Base-by-base conservation (phyloP, 2,888 invertebrate species). In the Dolichopus griseipennis region DNA sequence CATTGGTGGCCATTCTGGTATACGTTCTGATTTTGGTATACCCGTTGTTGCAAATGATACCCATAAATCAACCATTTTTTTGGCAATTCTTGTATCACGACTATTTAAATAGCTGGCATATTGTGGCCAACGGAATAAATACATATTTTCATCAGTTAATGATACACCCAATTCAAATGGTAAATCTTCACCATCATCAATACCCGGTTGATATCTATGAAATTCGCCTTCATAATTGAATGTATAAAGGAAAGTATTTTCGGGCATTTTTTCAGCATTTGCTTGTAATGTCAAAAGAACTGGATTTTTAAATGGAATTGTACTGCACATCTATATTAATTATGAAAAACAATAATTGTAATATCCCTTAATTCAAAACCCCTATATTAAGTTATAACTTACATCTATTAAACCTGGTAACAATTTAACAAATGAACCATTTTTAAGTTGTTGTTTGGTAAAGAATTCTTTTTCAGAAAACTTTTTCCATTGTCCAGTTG, bases 71-170 rank as follows among this genome's bases (percentile, higher is more conserved):
- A 85, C 79, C 81, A 85, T 80, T 34, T 80, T 80, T 41, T 81
- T 77, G 7, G 83, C 82, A 18, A 85, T 75, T 72, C 76, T 76
- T 9, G 78, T 71, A 67, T 84, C 84, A 3, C 76, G 74, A 68
- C 77, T 76, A 67, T 79, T 77, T 61, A 80, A 75, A 0, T 78
- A 68, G 37, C 75, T 72, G 4, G 75, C 75, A 69, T 77, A 73
- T 18, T 77, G 74, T 3, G 81, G 80, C 78, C 78, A 81, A 33
- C 81, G 81, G 75, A 86, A 87, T 21, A 86, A 75, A 72, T 86
- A 85, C 20, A 85, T 79, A 64, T 85, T 80, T 70, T 87, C 87
- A 70, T 87, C 85, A 9, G 85, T 85, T 71, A 87, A 83, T 41
- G 85, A 84, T 8, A 85, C 84, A 6, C 86, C 84, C 74, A 83